phyloP scores from a whole-genome alignment of 2,888 invertebrate genomes.

The Dastarcus helophoroides region DNA sequence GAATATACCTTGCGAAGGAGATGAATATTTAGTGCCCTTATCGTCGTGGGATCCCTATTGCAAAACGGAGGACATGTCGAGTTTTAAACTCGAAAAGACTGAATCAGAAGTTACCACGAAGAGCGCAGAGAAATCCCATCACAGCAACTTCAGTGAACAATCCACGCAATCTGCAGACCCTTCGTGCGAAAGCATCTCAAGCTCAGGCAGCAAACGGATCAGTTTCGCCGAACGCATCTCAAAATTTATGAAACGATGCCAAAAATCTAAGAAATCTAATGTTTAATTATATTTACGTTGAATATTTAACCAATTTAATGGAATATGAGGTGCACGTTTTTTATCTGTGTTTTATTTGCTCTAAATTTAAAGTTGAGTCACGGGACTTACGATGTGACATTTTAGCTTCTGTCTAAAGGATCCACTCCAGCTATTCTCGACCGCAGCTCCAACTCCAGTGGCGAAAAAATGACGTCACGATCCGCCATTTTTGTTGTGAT shows the following conservation, averaged over 20 bases:
- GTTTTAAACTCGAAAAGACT: constrained; percentile 9
- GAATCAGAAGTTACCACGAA: constrained; percentile 9
- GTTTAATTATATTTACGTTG: too few relatives aligned
- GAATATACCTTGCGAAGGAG: constrained; percentile 23
- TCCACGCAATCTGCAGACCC: constrained; percentile 1
- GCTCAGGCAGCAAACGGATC: constrained; percentile 11
- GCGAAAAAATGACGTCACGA: too few relatives aligned
- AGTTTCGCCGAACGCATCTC: constrained; percentile 27
- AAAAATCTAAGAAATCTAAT: constrained; percentile 20
- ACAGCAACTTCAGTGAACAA: constrained; percentile 8
- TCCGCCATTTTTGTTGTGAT: too few relatives aligned
- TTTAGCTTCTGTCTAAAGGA: too few relatives aligned
- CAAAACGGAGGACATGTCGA: constrained; percentile 17
- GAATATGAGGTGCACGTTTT: too few relatives aligned
- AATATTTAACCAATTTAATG: too few relatives aligned
- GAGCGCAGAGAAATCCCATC: constrained; percentile 10
- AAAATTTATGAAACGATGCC: constrained; percentile 25
- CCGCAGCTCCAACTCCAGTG: too few relatives aligned
- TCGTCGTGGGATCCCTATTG: constrained; percentile 44
- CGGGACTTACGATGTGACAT: too few relatives aligned
- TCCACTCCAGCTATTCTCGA: too few relatives aligned
- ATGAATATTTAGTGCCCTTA: constrained; percentile 44
- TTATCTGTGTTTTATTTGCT: too few relatives aligned
- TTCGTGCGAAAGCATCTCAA: constrained; percentile 4
- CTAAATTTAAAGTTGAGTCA: too few relatives aligned